phyloP scores from a whole-genome alignment of 2,888 invertebrate species.

The Imbricaverruca yamaguchii region DNA sequence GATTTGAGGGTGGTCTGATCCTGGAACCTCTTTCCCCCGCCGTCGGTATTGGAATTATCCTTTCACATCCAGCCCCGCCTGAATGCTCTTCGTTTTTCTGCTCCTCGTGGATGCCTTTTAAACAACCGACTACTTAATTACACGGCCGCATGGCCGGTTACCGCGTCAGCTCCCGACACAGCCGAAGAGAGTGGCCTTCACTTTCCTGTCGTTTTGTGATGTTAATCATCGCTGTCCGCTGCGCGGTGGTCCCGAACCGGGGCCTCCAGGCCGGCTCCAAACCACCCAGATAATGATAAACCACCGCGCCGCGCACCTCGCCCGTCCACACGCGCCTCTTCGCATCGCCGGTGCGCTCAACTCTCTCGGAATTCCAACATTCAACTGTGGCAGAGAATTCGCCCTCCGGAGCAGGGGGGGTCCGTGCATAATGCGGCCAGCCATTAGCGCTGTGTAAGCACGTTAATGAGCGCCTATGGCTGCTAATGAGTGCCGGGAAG shows the following conservation, averaged over 20 bases:
- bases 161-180: not conserved
- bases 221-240: not conserved
- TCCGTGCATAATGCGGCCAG: not conserved
- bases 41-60: too few species aligned
- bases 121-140: not conserved
- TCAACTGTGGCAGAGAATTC: not conserved
- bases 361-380: not conserved
- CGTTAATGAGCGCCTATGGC: constrained; percentile 1
- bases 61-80: too few species aligned
- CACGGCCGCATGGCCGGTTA: not conserved
- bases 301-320: not conserved
- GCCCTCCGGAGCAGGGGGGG: not conserved
- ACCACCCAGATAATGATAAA: not conserved
- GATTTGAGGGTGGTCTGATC: too few species aligned
- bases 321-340: not conserved
- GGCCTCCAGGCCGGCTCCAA: not conserved
- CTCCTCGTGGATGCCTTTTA: not conserved
- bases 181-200: not conserved
- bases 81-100: not conserved
- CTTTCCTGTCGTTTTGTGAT: constrained; percentile 2
- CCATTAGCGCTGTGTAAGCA: not conserved
- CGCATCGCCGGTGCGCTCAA: not conserved
- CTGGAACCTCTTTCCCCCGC: too few species aligned
- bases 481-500: not conserved
- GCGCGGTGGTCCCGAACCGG: not conserved